These are phyloP conservation scores for Drosophila subquinaria DNA, from an alignment of 2,888 invertebrate species.

Conservation along the genomic window DNA sequence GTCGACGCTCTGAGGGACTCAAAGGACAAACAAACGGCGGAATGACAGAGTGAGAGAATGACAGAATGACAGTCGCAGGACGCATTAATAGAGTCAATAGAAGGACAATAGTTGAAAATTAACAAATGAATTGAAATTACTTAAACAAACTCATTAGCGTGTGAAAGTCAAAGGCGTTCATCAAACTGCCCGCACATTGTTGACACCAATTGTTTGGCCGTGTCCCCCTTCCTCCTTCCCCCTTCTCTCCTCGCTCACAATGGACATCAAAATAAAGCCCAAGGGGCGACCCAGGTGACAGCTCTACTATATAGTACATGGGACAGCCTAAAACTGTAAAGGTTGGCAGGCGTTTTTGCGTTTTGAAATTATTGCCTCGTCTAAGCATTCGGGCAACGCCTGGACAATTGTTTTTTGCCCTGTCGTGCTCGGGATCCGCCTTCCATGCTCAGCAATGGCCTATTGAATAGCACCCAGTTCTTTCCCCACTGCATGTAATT, in stretches of 20 bases:
- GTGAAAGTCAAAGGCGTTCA: constrained; percentile 67
- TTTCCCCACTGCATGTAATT: constrained; percentile 61
- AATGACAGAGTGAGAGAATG: constrained; percentile 33
- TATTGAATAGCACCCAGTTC: constrained; percentile 29
- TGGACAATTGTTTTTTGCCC: constrained; percentile 43
- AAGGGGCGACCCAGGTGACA: constrained; percentile 35
- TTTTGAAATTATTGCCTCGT: constrained; percentile 50
- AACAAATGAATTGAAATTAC: constrained; percentile 81
- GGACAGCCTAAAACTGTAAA: constrained; percentile 10
- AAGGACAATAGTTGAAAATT: constrained; percentile 78
- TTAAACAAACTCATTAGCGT: constrained; percentile 81
- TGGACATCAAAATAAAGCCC: constrained; percentile 41
- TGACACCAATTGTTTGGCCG: constrained; percentile 65
- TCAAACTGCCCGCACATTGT: constrained; percentile 62
- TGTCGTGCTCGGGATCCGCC: constrained; percentile 36
- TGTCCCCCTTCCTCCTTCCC: background rate
- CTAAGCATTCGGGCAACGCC: constrained; percentile 57
- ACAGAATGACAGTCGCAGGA: constrained; percentile 43
- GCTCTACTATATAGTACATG: background rate
- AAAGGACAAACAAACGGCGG: constrained; percentile 18
- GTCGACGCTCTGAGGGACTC: constrained; percentile 11
- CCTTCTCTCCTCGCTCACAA: constrained; percentile 1
- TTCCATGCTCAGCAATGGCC: constrained; percentile 16
- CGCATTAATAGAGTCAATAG: constrained; percentile 76
- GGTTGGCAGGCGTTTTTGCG: constrained; percentile 30